These are phyloP conservation scores for Ceyx erithaca DNA, from an alignment of 2,797 vertebrate species.

Conservation along the genomic window DNA sequence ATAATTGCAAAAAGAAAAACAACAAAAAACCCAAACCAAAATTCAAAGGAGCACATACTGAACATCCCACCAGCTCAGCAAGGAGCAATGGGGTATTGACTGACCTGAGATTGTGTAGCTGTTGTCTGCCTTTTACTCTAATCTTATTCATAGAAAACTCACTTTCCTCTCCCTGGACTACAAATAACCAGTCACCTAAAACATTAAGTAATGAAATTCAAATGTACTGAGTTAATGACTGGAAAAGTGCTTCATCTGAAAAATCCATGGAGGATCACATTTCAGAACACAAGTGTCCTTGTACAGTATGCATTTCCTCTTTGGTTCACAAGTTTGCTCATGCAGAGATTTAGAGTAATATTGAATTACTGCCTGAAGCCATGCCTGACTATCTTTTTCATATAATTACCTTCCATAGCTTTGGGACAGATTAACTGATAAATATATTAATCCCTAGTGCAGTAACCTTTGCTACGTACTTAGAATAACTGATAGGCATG, in stretches of 20 bases:
- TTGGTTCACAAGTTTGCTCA: slow-evolving; percentile 60
- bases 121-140: slow-evolving; percentile 10
- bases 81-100: background rate
- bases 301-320: slow-evolving; percentile 65
- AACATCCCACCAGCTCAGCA: background rate
- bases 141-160: slow-evolving; percentile 56
- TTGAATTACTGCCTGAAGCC: slow-evolving; percentile 68
- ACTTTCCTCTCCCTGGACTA: slow-evolving; percentile 8
- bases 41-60: background rate
- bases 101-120: slow-evolving; percentile 19
- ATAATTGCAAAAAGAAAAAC: background rate
- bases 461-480: slow-evolving; percentile 37
- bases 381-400: slow-evolving; percentile 62
- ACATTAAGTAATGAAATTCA: slow-evolving; percentile 68
- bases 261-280: slow-evolving; percentile 23
- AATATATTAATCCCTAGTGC: slow-evolving; percentile 40
- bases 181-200: slow-evolving; percentile 62
- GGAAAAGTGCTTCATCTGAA: slow-evolving; percentile 64
- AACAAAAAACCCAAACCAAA: background rate
- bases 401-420: slow-evolving; percentile 67
- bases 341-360: slow-evolving; percentile 62
- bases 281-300: slow-evolving; percentile 65
- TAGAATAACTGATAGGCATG: slow-evolving; percentile 18
- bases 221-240: slow-evolving; percentile 63
- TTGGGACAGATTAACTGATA: slow-evolving; percentile 72